Percentiles rank a stretch among this genome's conserved stretches.
Conservation (phyloP, 2,113 vertebrate genomes). For the Raja brachyura region DNA sequence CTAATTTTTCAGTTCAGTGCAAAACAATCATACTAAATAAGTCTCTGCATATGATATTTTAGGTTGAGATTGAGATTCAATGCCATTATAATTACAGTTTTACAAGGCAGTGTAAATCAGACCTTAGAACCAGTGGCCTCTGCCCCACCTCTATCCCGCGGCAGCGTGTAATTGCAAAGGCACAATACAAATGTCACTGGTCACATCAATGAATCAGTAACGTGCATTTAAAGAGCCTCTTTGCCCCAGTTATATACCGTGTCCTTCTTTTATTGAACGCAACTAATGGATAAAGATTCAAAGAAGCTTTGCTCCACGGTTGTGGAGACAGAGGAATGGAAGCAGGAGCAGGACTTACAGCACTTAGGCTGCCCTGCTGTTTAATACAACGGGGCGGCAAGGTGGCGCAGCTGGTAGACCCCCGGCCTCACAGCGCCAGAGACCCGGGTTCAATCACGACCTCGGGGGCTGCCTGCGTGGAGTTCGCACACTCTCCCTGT, state of each 20-base stretch:
- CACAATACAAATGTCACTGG: background rate
- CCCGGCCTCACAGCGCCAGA: too few species aligned
- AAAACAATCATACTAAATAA: constrained; percentile 33
- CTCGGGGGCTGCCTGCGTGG: too few species aligned
- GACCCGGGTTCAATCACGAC: too few species aligned
- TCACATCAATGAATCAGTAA: background rate
- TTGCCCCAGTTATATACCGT: background rate
- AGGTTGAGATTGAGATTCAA: constrained; percentile 23
- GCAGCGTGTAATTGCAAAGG: background rate
- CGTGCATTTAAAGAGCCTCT: too few species aligned
- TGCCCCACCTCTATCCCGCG: background rate
- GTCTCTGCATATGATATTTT: constrained; percentile 28
- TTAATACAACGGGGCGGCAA: too few species aligned
- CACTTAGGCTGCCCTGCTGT: too few species aligned
- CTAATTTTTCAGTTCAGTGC: constrained; percentile 35
- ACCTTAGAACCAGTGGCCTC: background rate
- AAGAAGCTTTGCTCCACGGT: background rate
- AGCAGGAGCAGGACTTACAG: too few species aligned
- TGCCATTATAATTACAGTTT: constrained; percentile 28
- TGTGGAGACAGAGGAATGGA: too few species aligned
- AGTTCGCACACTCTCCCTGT: too few species aligned
- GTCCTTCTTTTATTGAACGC: background rate
- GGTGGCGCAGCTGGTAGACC: too few species aligned
- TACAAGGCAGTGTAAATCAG: constrained; percentile 25
- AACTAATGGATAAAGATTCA: background rate